Conservation (phyloP, 1,140 invertebrate species). For the Drosophila nigromelanica region DNA sequence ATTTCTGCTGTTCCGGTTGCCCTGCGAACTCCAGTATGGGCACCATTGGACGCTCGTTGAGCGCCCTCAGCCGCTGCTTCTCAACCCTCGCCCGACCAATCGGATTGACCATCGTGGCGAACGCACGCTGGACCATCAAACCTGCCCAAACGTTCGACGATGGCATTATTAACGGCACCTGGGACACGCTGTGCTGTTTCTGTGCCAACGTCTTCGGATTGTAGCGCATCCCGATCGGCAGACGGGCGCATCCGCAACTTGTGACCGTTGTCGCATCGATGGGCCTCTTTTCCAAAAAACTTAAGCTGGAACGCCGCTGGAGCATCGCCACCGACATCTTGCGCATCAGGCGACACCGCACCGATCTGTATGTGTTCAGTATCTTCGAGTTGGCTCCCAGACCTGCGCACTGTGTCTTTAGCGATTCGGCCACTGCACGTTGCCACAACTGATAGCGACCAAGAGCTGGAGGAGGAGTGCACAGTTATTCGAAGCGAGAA, state of each 20-base stretch:
- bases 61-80: background rate
- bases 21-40: background rate
- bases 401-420: background rate
- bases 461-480: background rate
- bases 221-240: background rate
- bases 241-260: background rate
- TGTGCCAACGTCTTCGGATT: slow-evolving; percentile 13
- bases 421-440: background rate
- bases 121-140: slow-evolving; percentile 16
- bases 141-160: slow-evolving; percentile 23
- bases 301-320: background rate
- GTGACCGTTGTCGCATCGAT: background rate
- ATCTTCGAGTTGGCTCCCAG: too few relatives aligned
- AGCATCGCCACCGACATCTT: slow-evolving; percentile 11
- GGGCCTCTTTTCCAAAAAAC: background rate
- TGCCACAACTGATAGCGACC: background rate
- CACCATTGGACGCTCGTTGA: background rate
- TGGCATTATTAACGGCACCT: background rate
- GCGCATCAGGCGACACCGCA: slow-evolving; percentile 2
- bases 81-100: background rate
- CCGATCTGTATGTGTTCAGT: background rate
- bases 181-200: background rate
- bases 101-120: background rate
- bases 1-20: background rate
- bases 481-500: too few relatives aligned